Evolutionary conservation across 2,113 vertebrate species (phyloP).

Genomic region (Leucoraja erinaceus): DNA sequence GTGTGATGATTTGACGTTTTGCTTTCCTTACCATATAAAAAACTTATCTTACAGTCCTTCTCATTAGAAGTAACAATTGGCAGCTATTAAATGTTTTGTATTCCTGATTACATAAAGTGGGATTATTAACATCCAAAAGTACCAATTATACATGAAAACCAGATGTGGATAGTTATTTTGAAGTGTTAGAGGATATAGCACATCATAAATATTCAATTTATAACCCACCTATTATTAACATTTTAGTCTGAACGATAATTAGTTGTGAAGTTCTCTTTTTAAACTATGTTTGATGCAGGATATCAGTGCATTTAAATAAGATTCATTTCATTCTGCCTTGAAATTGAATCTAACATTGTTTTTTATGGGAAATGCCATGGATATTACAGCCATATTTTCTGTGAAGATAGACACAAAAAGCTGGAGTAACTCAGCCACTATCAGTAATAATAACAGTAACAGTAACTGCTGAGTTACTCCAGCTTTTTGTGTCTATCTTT

Average conservation of each 20-base stretch:
- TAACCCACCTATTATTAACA: neutral
- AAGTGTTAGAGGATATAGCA: neutral
- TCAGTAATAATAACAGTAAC: too few relatives aligned
- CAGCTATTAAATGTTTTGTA: constrained; percentile 12
- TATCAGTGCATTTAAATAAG: neutral
- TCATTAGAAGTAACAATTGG: neutral
- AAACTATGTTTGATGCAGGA: neutral
- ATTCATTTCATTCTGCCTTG: neutral
- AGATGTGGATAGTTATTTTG: neutral
- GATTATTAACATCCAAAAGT: neutral
- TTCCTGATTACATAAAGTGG: neutral
- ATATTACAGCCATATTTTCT: too few relatives aligned
- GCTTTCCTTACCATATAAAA: neutral
- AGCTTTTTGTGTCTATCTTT: too few relatives aligned
- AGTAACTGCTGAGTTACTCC: too few relatives aligned
- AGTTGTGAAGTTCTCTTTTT: neutral
- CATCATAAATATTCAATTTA: constrained; percentile 23
- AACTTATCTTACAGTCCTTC: neutral
- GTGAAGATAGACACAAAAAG: too few relatives aligned
- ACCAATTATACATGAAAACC: neutral
- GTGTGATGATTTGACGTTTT: neutral
- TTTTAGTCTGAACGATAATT: neutral
- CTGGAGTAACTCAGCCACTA: too few relatives aligned
- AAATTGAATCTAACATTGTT: neutral
- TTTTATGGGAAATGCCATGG: neutral